Base-by-base conservation (phyloP, 2,797 vertebrate species). In the Taeniopygia guttata region DNA sequence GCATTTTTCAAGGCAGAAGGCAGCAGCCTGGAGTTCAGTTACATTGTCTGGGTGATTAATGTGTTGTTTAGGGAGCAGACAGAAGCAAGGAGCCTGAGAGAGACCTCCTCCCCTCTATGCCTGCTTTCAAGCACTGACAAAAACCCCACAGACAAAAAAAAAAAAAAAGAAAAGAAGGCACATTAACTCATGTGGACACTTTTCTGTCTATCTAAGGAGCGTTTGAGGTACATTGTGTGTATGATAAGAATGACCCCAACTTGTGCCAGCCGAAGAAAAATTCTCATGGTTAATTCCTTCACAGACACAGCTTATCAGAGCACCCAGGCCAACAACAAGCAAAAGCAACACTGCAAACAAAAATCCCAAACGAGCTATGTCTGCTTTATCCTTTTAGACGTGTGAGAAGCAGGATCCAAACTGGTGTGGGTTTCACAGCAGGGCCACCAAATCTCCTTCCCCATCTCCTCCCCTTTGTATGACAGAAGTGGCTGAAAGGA, bases 21-120 rank as follows among this genome's bases (percentile, higher is more conserved):
- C 94, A 93, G 80, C 45, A 82, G 86, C 68, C 86, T 90, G 64
- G 70, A 93, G 91, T 94, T 96, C 95, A 96, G 63, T 90, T 90
- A 93, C 80, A 73, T 32, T 79, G 63, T 46, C 70, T 0, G 59
- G 14, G 63, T 91, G 90, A 96, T 95, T 84, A 89, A 93, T 87
- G 84, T 68, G 76, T 80, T 94, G 51, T 92, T 91, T 85, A 91
- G 64, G 75, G 68, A 92, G 81, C 87, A 89, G 49, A 60, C 49
- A 92, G 93, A 89, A 94, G 82, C 79, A 68, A 83, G 79, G 82
- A 94, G 93, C 82, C 94, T 93, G 94, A 92, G 89, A 94, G 89
- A 93, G 93, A 84, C 68, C 95, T 83, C 52, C 56, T 92, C 32
- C 43, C 80, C 48, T 89, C 45, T 45, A 13, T 87, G 62, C 26